Evolutionary conservation across 2,888 invertebrate genomes (phyloP), one percentile per base, ranked within the genome.

Genomic region (Pachliopta kotzebuea): DNA sequence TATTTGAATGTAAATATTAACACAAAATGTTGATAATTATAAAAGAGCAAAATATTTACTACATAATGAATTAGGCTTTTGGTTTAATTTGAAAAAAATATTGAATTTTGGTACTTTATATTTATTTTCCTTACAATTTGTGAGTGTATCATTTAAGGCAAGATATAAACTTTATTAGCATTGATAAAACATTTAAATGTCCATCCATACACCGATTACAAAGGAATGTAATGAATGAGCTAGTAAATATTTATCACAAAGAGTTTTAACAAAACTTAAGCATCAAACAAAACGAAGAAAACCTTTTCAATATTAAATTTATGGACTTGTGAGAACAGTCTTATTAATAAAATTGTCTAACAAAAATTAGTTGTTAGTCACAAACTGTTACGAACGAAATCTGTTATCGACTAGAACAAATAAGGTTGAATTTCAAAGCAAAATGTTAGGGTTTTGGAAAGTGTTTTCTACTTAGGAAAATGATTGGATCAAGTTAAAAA

Each of bases 221-320:
- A 54, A 59, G 65, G 65, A 66, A 66, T 66, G 62, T 66, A 55
- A 24, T 55, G 29, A 59, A 37, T 62, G 59, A 62, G 62, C 65
- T 58, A 31, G 52, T 29, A 49, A 18, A 52, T 52, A 26, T 61
- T 58, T 61, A 65, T 65, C 65, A 61, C 65, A 65, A 49, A 61
- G 24, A 61, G 24, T 53, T 50, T 66, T 66, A 65, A 56, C 62
- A 56, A 54, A 55, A 52, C 54, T 31, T 63, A 55, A 55, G 59
- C 58, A 65, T 59, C 62, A 62, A 53, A 31, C 62, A 31, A 59
- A 45, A 49, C 18, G 37, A 57, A 56, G 54, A 56, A 42, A 54
- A 14, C 14, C 52, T 18, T 50, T 23, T n/a, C 14, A 45, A 23
- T 20, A 4, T 18, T 23, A 56, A 14, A 26, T 57, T n/a, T 57